A percentile compares a stretch with the other conserved stretches of the same genome.
These are phyloP conservation scores for Steatocranus sp. DNA, from an alignment of 2,797 vertebrate species.

Conservation along the genomic window DNA sequence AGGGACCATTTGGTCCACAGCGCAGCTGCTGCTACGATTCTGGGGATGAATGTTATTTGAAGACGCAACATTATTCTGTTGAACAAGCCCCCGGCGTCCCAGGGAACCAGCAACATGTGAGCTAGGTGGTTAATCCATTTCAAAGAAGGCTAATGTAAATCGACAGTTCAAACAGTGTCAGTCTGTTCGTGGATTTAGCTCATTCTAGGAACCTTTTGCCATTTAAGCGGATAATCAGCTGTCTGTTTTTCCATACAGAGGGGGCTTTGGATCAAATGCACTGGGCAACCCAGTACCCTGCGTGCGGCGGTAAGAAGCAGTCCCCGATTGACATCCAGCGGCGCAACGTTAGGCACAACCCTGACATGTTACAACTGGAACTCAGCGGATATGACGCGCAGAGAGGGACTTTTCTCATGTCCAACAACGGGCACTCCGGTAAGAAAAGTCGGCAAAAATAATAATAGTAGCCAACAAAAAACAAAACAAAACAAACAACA, in stretches of 20 bases:
- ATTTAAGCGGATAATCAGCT: neutral
- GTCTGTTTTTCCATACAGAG: conserved; percentile 51
- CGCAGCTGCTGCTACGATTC: neutral
- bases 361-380: conserved; percentile 66
- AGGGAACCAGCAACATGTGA: neutral
- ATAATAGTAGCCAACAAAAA: neutral
- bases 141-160: neutral
- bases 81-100: neutral
- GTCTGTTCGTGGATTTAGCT: neutral
- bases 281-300: conserved; percentile 77
- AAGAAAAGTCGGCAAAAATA: neutral
- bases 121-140: neutral
- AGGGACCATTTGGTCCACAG: neutral
- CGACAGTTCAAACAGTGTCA: neutral
- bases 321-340: conserved; percentile 88
- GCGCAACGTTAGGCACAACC: conserved; percentile 72
- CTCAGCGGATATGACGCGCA: conserved; percentile 75
- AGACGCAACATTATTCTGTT: neutral
- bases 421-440: conserved; percentile 92
- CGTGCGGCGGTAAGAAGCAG: conserved; percentile 79
- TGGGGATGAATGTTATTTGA: neutral
- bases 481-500: fast-evolving
- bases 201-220: neutral
- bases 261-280: conserved; percentile 81
- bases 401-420: conserved; percentile 76